Evolutionary conservation across 1,140 invertebrate species (phyloP), one percentile per base, ranked within the genome.

Genomic region (Paramacrobiotus metropolitanus): DNA sequence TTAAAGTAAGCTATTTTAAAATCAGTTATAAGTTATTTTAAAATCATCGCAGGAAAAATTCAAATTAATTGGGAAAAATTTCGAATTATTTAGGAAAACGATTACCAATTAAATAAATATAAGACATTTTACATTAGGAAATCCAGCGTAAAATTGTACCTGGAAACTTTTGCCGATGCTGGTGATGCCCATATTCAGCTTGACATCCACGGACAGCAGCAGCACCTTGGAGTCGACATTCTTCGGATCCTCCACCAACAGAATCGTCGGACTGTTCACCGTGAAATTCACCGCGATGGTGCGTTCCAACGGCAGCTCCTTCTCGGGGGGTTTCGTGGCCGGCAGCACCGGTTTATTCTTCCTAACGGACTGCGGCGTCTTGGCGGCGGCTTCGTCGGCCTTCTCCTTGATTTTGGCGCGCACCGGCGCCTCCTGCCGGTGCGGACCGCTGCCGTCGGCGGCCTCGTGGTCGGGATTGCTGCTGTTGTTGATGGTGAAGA

Each of bases 211-310:
- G 15, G 48, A 55, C 48, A 74, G 64, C 18, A 71, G 66, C 20
- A 74, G 66, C 30, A 68, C 67, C 60, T 71, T 71, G 48, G 70
- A 70, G 60, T 67, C 63, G 1, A 63, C 63, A 44, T 70, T 70
- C 44, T 67, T 64, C 60, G 70, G 68, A 66, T 73, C 68, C 62
- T 73, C 73, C 21, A 74, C 68, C 30, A 74, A 63, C 21, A 72
- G 68, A 40, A 74, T 71, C 59, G 73, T 71, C 59, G 73, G 72
- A 31, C 68, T 66, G 28, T 69, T 68, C 59, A 74, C 66, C 15
- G 59, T 66, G 3, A 73, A 64, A 1, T 59, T 60, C 2, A 74
- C 60, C 2, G 63, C 65, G 65, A 72, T 68, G 40, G 67, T 65
- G 2, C 67, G 66, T 4, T 30, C 59, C 21, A 65, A 64, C 0